A percentile compares a stretch with the other conserved stretches of the same genome.
Conservation (phyloP, 2,888 invertebrate species). For the Sarcophaga carnaria region DNA sequence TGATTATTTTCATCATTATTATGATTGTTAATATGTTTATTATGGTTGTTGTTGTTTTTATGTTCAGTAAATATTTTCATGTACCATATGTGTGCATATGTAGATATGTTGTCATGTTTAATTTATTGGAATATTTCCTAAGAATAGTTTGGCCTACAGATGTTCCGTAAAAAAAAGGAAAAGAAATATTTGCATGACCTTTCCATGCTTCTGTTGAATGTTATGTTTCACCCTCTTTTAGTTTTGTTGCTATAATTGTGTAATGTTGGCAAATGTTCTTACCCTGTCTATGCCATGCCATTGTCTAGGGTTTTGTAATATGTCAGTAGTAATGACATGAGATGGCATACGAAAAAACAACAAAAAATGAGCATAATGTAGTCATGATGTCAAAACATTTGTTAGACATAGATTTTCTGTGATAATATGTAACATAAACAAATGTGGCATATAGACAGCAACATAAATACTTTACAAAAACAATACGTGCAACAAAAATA, state of each 20-base stretch:
- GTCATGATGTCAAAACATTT: constrained; percentile 48
- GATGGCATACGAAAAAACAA: not conserved
- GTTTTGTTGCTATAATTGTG: not conserved
- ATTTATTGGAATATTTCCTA: constrained; percentile 15
- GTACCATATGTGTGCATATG: constrained; percentile 4
- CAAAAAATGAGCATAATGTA: constrained; percentile 21
- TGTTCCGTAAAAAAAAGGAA: not conserved
- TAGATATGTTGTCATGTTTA: not conserved
- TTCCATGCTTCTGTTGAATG: not conserved
- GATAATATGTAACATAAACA: too few relatives aligned
- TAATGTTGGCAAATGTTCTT: not conserved
- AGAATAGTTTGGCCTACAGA: constrained; percentile 19
- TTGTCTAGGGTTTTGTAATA: too few relatives aligned
- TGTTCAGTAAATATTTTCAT: not conserved
- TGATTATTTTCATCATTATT: not conserved
- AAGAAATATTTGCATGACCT: constrained; percentile 9
- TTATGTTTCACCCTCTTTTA: not conserved
- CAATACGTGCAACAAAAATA: too few relatives aligned
- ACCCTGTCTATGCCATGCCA: too few relatives aligned
- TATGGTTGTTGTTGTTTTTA: not conserved
- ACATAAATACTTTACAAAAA: too few relatives aligned
- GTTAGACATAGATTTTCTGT: not conserved
- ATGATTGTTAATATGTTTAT: constrained; percentile 5
- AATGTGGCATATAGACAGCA: too few relatives aligned
- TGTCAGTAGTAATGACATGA: not conserved